Conservation (phyloP, 2,113 vertebrate species). For the Corythornis madagascariensis region DNA sequence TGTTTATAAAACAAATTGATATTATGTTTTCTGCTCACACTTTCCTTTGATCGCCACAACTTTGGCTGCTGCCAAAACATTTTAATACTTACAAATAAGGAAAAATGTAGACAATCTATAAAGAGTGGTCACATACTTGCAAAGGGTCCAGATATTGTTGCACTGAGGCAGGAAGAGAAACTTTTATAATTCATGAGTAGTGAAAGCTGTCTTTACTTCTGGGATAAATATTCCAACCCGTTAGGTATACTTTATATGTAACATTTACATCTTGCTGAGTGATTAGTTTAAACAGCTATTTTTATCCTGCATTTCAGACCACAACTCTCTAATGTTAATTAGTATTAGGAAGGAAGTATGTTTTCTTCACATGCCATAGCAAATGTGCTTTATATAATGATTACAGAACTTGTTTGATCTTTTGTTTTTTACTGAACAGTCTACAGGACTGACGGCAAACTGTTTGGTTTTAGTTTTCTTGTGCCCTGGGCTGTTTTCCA, state of each 20-base stretch:
- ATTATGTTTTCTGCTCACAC: not conserved
- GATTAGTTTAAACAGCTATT: constrained; percentile 47
- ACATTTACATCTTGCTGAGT: constrained; percentile 38
- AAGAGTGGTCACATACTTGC: not conserved
- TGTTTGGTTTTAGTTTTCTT: constrained; percentile 73
- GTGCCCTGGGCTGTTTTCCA: constrained; percentile 75
- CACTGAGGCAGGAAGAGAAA: constrained; percentile 46
- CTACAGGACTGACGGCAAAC: constrained; percentile 64
- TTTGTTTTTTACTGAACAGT: constrained; percentile 69
- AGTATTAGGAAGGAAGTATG: constrained; percentile 75
- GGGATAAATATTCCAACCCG: constrained; percentile 66
- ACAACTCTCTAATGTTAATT: constrained; percentile 52
- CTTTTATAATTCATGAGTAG: constrained; percentile 63
- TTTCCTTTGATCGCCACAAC: not conserved
- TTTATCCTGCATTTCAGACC: constrained; percentile 57
- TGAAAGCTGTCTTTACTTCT: constrained; percentile 66
- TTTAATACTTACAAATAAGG: not conserved
- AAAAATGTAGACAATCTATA: not conserved
- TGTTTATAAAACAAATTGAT: not conserved
- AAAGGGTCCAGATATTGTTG: not conserved
- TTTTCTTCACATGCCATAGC: constrained; percentile 57
- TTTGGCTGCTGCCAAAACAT: not conserved
- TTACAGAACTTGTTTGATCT: constrained; percentile 63
- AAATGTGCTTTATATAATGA: constrained; percentile 68
- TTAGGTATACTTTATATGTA: constrained; percentile 70